A percentile compares a stretch with the other conserved stretches of the same genome.
Conservation (phyloP, 2,797 vertebrate genomes). For the Euthynnus affinis region DNA sequence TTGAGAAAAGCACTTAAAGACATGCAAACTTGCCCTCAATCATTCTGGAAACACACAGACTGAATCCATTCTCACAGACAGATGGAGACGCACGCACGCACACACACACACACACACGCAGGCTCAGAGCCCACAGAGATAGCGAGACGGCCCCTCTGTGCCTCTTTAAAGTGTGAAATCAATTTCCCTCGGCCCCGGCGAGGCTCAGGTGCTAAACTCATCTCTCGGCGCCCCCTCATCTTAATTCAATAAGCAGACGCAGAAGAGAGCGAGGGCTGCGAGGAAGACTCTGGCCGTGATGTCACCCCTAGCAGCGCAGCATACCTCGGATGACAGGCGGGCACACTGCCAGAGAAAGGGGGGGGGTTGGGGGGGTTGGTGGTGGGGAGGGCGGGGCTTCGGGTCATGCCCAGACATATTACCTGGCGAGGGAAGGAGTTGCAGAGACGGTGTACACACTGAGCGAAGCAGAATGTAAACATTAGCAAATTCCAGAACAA, state of each 20-base stretch:
- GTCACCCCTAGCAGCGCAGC: conserved; percentile 76
- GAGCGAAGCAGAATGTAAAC: conserved; percentile 68
- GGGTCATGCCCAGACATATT: conserved; percentile 82
- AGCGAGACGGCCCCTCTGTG: conserved; percentile 59
- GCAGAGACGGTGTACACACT: conserved; percentile 17
- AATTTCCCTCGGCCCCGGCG: conserved; percentile 72
- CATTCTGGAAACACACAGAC: conserved; percentile 32
- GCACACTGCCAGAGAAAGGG: conserved; percentile 53
- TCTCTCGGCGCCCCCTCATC: conserved; percentile 83
- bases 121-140: conserved; percentile 46
- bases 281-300: conserved; percentile 78
- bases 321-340: conserved; percentile 74
- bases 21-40: conserved; percentile 55
- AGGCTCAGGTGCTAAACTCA: conserved; percentile 85
- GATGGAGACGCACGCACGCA: conserved; percentile 37
- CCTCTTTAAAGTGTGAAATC: conserved; percentile 84
- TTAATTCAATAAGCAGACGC: conserved; percentile 85
- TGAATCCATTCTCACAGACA: conserved; percentile 38
- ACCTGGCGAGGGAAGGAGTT: conserved; percentile 61
- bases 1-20: conserved; percentile 35
- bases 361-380: conserved; percentile 54
- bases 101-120: conserved; percentile 51
- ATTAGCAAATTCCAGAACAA: conserved; percentile 66
- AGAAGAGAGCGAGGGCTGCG: conserved; percentile 14
- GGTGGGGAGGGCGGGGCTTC: conserved; percentile 64